phyloP scores from a whole-genome alignment of 2,113 vertebrate genomes.

The Bungarus multicinctus region DNA sequence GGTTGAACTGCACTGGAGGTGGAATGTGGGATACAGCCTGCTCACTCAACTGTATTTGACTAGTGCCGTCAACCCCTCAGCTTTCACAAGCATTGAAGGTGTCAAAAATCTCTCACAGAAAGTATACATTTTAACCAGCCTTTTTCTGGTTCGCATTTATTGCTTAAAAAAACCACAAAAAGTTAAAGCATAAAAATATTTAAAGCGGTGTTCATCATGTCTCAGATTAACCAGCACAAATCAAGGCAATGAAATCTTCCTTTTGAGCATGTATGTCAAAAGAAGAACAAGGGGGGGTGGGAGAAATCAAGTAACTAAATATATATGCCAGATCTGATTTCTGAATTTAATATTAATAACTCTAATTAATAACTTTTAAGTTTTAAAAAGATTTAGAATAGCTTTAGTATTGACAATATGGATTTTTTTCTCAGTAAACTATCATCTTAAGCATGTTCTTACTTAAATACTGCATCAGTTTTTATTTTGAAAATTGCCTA shows the following conservation, averaged over 20 bases:
- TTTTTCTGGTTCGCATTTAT: conserved; percentile 75
- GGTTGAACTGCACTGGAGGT: conserved; percentile 78
- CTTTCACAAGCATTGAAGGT: conserved; percentile 76
- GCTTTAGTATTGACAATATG: not conserved
- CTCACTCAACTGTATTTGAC: conserved; percentile 84
- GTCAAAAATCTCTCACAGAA: conserved; percentile 78
- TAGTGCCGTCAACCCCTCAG: conserved; percentile 78
- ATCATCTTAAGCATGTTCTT: conserved; percentile 52
- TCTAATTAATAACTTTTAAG: not conserved
- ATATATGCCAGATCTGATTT: conserved; percentile 27
- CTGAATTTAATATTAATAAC: conserved; percentile 33
- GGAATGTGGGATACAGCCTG: conserved; percentile 73
- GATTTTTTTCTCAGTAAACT: conserved; percentile 41
- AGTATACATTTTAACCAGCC: conserved; percentile 77
- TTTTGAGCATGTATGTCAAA: conserved; percentile 28
- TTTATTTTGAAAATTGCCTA: conserved; percentile 27
- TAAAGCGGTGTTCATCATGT: conserved; percentile 53
- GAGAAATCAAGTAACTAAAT: conserved; percentile 57
- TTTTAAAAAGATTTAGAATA: not conserved
- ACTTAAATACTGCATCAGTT: conserved; percentile 25
- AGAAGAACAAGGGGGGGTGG: not conserved
- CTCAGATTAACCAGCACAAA: conserved; percentile 42
- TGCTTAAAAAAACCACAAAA: conserved; percentile 60
- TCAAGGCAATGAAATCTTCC: conserved; percentile 39
- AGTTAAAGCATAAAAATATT: conserved; percentile 50